These are phyloP conservation scores for Drosophila arizonae DNA, from an alignment of 1,140 invertebrate species.

Conservation along the genomic window DNA sequence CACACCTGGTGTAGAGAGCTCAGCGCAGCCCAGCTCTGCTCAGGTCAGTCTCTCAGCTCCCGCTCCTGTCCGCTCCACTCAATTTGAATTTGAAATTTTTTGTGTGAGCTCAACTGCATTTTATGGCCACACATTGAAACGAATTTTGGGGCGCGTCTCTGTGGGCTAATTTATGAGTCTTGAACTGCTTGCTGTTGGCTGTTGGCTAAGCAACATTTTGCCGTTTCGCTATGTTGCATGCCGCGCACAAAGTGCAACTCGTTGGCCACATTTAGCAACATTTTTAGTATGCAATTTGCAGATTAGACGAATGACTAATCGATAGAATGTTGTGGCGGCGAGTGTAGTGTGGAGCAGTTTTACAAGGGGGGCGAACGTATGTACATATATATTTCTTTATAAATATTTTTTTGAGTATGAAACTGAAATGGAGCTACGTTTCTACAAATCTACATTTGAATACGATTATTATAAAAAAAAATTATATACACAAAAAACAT, in stretches of 20 bases:
- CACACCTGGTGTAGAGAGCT: constrained; percentile 44
- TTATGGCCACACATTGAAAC: constrained; percentile 12
- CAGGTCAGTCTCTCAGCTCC: too few relatives aligned
- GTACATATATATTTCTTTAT: too few relatives aligned
- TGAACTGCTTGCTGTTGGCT: too few relatives aligned
- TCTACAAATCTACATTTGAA: too few relatives aligned
- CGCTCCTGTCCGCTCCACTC: background rate
- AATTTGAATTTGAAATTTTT: constrained; percentile 60
- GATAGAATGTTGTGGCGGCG: background rate
- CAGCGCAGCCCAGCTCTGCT: background rate
- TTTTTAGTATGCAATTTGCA: constrained; percentile 2
- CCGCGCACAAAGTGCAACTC: background rate
- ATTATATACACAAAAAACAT: too few relatives aligned
- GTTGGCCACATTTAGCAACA: background rate
- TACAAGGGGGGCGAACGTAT: background rate
- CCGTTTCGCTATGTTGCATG: background rate
- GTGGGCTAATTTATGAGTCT: constrained; percentile 57
- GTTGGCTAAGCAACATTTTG: too few relatives aligned
- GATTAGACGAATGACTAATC: constrained; percentile 5
- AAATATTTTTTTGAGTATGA: too few relatives aligned
- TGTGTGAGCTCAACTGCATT: constrained; percentile 47
- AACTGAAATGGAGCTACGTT: too few relatives aligned
- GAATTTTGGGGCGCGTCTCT: constrained; percentile 11
- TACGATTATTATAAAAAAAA: too few relatives aligned
- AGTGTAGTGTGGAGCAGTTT: background rate